These are phyloP conservation scores for Oikopleura vanhoeffeni DNA, from an alignment of 23 tunicate genomes.

Conservation along the genomic window DNA sequence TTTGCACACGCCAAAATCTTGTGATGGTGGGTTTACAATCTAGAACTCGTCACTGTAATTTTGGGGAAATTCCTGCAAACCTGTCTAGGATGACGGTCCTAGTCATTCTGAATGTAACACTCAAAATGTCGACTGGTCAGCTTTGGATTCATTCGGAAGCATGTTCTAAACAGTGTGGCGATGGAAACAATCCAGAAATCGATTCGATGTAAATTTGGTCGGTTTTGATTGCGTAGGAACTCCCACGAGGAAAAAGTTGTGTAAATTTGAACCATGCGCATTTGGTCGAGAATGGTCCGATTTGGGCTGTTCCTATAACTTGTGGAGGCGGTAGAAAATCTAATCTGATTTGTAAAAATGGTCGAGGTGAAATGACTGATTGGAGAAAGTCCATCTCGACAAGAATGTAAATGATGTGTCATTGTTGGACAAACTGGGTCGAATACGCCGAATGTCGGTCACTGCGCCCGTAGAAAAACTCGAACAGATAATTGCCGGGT, in stretches of 20 bases:
- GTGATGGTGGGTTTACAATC: not conserved
- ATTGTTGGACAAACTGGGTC: not conserved
- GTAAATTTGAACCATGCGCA: not conserved
- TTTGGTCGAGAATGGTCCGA: not conserved
- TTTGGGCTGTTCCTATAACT: not conserved
- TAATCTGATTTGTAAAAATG: not conserved
- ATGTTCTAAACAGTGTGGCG: not conserved
- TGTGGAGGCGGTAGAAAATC: not conserved
- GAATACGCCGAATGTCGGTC: not conserved
- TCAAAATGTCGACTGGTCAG: not conserved
- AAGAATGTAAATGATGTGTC: not conserved
- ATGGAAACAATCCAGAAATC: not conserved
- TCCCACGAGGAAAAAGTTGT: not conserved
- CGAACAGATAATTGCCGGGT: not conserved
- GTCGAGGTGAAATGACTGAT: not conserved
- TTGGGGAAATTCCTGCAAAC: not conserved
- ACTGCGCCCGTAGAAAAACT: not conserved
- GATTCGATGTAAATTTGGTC: not conserved
- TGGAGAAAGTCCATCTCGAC: not conserved
- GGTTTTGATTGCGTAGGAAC: not conserved
- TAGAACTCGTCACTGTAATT: not conserved
- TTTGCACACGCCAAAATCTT: not conserved
- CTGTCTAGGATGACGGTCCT: not conserved
- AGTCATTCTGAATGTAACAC: not conserved
- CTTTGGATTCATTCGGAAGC: not conserved